phyloP scores from a whole-genome alignment of 2,113 vertebrate genomes.

The Axis porcinus region DNA sequence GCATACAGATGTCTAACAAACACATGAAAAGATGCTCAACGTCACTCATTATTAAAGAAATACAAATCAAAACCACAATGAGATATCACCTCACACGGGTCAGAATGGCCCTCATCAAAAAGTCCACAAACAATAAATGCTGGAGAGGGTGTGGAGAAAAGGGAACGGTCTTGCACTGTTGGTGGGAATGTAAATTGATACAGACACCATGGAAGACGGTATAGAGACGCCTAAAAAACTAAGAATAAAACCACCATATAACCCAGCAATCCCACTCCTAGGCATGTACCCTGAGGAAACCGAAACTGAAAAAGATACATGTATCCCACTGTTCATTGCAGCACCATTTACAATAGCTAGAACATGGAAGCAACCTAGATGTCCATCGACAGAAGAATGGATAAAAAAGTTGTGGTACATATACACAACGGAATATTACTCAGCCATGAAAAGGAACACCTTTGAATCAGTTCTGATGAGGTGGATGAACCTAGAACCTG shows the following conservation, averaged over 20 bases:
- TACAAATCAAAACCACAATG: neutral
- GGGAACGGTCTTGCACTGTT: rapidly evolving
- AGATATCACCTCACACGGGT: neutral
- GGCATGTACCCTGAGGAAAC: neutral
- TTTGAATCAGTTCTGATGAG: neutral
- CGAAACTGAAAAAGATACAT: rapidly evolving
- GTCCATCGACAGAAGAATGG: rapidly evolving
- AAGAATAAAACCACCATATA: rapidly evolving
- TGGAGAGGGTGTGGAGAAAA: neutral
- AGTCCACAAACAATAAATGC: rapidly evolving
- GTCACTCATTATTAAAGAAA: neutral
- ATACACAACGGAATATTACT: rapidly evolving
- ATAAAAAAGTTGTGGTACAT: rapidly evolving
- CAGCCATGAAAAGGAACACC: rapidly evolving
- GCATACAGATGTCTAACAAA: neutral
- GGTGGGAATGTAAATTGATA: neutral
- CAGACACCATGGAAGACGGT: rapidly evolving
- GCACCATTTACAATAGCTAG: rapidly evolving
- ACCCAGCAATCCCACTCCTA: neutral
- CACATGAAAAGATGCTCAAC: neutral
- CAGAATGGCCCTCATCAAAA: neutral
- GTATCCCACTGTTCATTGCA: rapidly evolving
- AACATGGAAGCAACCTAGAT: rapidly evolving
- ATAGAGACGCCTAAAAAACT: neutral
- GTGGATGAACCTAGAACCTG: rapidly evolving